phyloP scores from a whole-genome alignment of 1,140 invertebrate species.

The Musca domestica region DNA sequence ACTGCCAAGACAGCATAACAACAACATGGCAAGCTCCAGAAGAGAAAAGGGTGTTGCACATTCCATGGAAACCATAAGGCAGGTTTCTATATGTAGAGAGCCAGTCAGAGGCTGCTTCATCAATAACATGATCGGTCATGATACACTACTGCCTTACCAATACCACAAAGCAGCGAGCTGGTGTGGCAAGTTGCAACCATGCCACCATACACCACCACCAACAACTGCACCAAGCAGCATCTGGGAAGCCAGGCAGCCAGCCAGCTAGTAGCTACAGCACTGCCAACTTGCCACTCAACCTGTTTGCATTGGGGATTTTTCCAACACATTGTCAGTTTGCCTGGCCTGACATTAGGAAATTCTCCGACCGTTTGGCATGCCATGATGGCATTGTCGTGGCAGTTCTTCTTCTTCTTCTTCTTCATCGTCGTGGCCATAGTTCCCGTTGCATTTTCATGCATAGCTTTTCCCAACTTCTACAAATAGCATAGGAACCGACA shows the following conservation, averaged over 20 bases:
- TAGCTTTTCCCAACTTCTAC: not conserved
- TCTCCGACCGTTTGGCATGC: too few species aligned
- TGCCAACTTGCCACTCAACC: slow-evolving; percentile 19
- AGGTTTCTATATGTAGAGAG: too few species aligned
- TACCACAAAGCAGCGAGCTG: too few species aligned
- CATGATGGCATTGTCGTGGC: not conserved
- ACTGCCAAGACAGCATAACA: not conserved
- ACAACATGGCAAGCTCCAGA: not conserved
- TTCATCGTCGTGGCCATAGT: not conserved
- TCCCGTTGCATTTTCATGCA: slow-evolving; percentile 16
- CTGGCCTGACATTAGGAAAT: too few species aligned
- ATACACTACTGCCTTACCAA: slow-evolving; percentile 2
- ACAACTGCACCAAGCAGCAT: too few species aligned
- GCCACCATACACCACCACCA: too few species aligned
- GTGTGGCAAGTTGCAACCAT: too few species aligned
- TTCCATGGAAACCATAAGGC: too few species aligned
- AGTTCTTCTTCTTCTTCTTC: slow-evolving; percentile 7
- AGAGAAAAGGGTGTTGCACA: too few species aligned
- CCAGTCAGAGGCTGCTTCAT: not conserved
- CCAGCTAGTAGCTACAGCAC: not conserved
- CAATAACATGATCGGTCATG: slow-evolving; percentile 19
- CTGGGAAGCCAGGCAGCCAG: not conserved
- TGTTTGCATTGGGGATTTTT: slow-evolving; percentile 5
- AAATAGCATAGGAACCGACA: too few species aligned
- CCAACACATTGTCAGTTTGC: not conserved